A percentile compares a stretch with the other conserved stretches of the same genome.
phyloP scores from a whole-genome alignment of 2,888 invertebrate genomes.

The Acanthacorydalis orientalis region DNA sequence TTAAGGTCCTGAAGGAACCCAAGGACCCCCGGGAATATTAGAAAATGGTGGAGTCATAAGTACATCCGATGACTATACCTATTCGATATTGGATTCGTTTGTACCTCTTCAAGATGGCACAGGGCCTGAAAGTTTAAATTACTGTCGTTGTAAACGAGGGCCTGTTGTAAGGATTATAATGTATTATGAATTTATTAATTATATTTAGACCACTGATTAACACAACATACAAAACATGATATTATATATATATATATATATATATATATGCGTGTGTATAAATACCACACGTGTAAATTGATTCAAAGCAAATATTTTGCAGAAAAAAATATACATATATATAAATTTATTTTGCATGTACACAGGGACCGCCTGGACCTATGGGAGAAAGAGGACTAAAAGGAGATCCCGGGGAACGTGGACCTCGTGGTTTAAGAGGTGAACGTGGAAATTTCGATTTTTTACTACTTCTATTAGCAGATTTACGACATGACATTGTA shows the following conservation, averaged over 20 bases:
- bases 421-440: slow-evolving; percentile 39
- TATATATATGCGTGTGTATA: no score
- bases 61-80: slow-evolving; percentile 30
- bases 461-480: slow-evolving; percentile 43
- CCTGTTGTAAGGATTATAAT: slow-evolving; percentile 34
- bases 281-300: no score
- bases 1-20: slow-evolving; percentile 14
- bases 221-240: no score
- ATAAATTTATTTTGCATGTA: slow-evolving; percentile 4
- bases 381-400: slow-evolving; percentile 42
- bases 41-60: slow-evolving; percentile 1
- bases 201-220: no score
- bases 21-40: slow-evolving; percentile 11
- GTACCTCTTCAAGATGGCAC: slow-evolving; percentile 36
- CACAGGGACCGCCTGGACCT: slow-evolving; percentile 42
- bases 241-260: no score
- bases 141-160: slow-evolving; percentile 47
- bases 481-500: slow-evolving; percentile 42
- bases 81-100: slow-evolving; percentile 39
- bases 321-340: no score
- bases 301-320: no score
- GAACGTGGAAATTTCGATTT: slow-evolving; percentile 45
- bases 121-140: slow-evolving; percentile 16
- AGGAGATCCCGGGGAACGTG: slow-evolving; percentile 38
- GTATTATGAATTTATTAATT: background rate